Evolutionary conservation across 2,113 vertebrate species (phyloP).

Genomic region (Galeopterus variegatus): DNA sequence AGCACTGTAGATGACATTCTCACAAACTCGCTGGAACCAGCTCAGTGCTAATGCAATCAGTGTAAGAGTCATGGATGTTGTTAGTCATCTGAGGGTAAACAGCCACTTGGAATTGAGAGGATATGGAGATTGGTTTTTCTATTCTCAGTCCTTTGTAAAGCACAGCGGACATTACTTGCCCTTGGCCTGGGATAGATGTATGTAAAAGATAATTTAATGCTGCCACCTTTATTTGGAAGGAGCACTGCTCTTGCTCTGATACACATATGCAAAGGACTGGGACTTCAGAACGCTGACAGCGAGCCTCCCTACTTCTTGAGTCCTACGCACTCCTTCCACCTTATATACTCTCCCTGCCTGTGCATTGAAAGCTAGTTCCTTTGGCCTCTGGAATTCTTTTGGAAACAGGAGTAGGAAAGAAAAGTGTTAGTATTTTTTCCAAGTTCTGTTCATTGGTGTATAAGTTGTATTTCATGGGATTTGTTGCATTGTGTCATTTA

Average conservation of each 20-base stretch:
- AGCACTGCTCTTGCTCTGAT: constrained; percentile 78
- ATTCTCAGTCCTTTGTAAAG: constrained; percentile 85
- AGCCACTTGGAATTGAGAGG: constrained; percentile 75
- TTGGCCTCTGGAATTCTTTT: constrained; percentile 73
- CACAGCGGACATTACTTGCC: constrained; percentile 86
- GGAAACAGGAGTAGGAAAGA: constrained; percentile 59
- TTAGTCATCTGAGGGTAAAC: constrained; percentile 67
- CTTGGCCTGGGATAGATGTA: constrained; percentile 66
- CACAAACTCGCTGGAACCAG: constrained; percentile 78
- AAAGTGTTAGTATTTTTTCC: constrained; percentile 69
- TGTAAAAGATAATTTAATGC: constrained; percentile 73
- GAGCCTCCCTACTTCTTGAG: not conserved
- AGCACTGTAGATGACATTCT: constrained; percentile 70
- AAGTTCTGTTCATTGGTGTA: not conserved
- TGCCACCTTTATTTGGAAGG: constrained; percentile 73
- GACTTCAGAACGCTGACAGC: too few relatives aligned
- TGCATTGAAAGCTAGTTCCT: constrained; percentile 63
- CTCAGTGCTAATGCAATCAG: constrained; percentile 75
- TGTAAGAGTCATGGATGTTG: constrained; percentile 79
- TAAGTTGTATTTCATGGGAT: not conserved
- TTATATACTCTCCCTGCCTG: not conserved
- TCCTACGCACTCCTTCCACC: too few relatives aligned
- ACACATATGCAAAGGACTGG: accelerated
- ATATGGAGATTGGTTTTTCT: constrained; percentile 79
- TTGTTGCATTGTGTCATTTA: not conserved